Base-by-base conservation (phyloP, 2,113 vertebrate species). In the Anthoscopus minutus region DNA sequence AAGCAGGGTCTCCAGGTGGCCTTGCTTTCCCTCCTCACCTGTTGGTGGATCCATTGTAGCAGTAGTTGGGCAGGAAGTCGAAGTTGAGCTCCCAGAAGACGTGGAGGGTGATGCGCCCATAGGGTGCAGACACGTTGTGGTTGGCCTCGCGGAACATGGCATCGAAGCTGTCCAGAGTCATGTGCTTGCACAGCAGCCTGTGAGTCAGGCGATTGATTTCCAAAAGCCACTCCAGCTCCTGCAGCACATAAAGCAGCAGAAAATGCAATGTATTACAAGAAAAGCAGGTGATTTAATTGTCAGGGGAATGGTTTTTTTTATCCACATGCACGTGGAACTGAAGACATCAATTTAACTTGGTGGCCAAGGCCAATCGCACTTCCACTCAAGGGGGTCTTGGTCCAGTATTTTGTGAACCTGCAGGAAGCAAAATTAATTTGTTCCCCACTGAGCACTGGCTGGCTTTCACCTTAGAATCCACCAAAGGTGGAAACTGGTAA, bases 71-170 rank as follows among this genome's bases (percentile, higher is more conserved):
- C 64, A 99, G 98, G 96, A 99, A 99, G 97, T 99, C 99, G 13
- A 99, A 99, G 97, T 99, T 99, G 83, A 99, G 98, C 96, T 99
- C 99, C 99, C 99, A 99, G 98, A 99, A 99, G 96, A 99, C 99
- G 0, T 99, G 99, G 35, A 99, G 98, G 6, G 99, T 99, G 98
- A 99, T 99, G 77, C 99, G 98, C 27, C 99, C 99, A 3, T 99
- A 99, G n/a, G 99, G 99, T 2, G 99, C 99, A 0, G 99, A 99
- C 77, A 99, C 99, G 0, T 99, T 99, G 97, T 99, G 99, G 96
- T 99, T 99, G 97, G 99, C 99, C 93, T 99, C 99, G 6, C 99
- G 98, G 96, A 99, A 99, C 99, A 99, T 99, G 98, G 99, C 99
- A 19, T 99, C 99, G 24, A 99, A 99, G 97, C 99, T 99, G 98